Evolutionary conservation across 2,888 invertebrate species (phyloP).

Genomic region (Amphiduros pacificus): DNA sequence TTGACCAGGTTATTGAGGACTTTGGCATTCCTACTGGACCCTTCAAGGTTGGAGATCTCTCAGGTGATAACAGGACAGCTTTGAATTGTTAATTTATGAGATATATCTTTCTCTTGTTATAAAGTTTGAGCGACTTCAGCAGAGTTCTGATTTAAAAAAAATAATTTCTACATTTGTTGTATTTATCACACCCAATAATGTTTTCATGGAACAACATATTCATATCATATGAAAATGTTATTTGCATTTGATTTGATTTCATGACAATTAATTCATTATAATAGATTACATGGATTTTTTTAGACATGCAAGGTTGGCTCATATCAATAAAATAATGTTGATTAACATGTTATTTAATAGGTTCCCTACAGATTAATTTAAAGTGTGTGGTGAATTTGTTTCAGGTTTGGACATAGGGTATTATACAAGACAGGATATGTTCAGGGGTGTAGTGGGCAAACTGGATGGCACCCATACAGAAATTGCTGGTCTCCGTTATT

Average conservation of each 20-base stretch:
- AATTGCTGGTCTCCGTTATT: slow-evolving; percentile 40
- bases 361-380: neutral
- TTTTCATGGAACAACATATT: too few relatives aligned
- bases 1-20: slow-evolving; percentile 43
- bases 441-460: slow-evolving; percentile 34
- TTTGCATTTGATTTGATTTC: too few relatives aligned
- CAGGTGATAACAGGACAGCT: slow-evolving; percentile 33
- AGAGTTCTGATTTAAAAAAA: too few relatives aligned
- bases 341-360: neutral
- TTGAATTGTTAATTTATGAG: neutral
- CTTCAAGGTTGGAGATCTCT: slow-evolving; percentile 42
- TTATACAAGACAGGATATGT: slow-evolving; percentile 37
- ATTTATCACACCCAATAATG: too few relatives aligned
- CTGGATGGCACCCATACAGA: slow-evolving; percentile 36
- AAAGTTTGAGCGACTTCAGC: neutral
- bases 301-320: neutral
- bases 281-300: too few relatives aligned
- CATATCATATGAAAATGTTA: too few relatives aligned
- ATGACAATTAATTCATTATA: too few relatives aligned
- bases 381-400: too few relatives aligned
- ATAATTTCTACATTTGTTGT: too few relatives aligned
- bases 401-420: slow-evolving; percentile 43
- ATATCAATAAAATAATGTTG: neutral
- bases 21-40: slow-evolving; percentile 51
- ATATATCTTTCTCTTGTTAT: neutral